Conservation (phyloP, 2,888 invertebrate genomes). For the Baronia brevicornis region DNA sequence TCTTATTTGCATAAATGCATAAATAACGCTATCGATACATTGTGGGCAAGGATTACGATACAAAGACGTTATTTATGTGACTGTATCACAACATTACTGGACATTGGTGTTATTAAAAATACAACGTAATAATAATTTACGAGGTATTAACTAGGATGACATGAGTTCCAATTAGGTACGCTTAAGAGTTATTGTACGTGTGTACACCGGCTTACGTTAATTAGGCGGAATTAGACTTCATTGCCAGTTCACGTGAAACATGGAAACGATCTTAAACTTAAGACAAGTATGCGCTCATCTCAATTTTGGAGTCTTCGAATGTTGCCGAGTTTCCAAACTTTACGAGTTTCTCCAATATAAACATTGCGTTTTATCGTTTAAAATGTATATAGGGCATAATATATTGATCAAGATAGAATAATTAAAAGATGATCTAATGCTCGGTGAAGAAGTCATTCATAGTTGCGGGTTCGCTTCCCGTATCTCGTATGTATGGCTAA, state of each 20-base stretch:
- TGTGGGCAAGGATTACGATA: slow-evolving; percentile 12
- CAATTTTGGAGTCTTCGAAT: too few relatives aligned
- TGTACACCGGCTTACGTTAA: slow-evolving; percentile 7
- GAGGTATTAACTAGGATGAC: slow-evolving; percentile 7
- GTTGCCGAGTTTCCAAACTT: too few relatives aligned
- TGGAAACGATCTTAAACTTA: slow-evolving; percentile 13
- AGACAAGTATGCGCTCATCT: background rate
- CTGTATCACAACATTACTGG: slow-evolving; percentile 11
- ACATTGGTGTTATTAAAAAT: slow-evolving; percentile 10
- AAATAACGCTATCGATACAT: slow-evolving; percentile 12
- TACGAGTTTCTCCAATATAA: too few relatives aligned
- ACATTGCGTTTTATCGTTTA: too few relatives aligned
- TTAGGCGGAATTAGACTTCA: slow-evolving; percentile 11
- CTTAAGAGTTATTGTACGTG: slow-evolving; percentile 9
- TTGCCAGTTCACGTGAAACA: slow-evolving; percentile 11
- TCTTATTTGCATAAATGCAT: slow-evolving; percentile 11
- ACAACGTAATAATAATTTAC: slow-evolving; percentile 16
- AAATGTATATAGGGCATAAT: too few relatives aligned
- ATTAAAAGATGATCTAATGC: too few relatives aligned
- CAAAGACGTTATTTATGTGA: slow-evolving; percentile 17
- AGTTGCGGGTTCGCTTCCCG: too few relatives aligned
- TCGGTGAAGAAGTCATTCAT: too few relatives aligned
- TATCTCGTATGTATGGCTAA: too few relatives aligned
- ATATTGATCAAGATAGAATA: too few relatives aligned
- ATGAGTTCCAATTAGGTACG: slow-evolving; percentile 6